These are phyloP conservation scores for Hydrotaea cyrtoneurina DNA, from an alignment of 2,888 invertebrate genomes.

Conservation along the genomic window DNA sequence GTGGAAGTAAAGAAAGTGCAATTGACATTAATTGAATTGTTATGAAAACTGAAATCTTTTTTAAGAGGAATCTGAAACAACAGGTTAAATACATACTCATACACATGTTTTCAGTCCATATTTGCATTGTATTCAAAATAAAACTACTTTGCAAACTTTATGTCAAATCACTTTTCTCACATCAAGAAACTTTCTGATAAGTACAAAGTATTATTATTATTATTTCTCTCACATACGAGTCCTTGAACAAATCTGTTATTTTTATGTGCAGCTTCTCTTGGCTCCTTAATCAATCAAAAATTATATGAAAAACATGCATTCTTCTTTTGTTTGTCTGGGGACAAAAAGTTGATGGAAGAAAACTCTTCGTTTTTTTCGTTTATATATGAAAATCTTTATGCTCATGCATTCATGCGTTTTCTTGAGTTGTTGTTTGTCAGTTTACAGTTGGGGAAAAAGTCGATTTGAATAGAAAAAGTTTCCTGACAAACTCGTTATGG, in stretches of 20 bases:
- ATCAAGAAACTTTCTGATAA: neutral
- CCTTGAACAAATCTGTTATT: constrained; percentile 7
- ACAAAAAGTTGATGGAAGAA: neutral
- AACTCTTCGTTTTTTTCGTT: neutral
- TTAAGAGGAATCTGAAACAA: neutral
- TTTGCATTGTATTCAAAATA: neutral
- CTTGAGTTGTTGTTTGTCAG: constrained; percentile 43
- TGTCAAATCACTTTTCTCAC: neutral
- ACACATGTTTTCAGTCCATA: neutral
- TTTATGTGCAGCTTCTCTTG: neutral
- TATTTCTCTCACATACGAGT: neutral
- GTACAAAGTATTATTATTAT: neutral
- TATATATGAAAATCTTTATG: neutral
- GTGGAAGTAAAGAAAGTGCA: constrained; percentile 52
- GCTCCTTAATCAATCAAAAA: constrained; percentile 9
- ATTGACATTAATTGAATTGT: constrained; percentile 64
- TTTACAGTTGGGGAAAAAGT: neutral
- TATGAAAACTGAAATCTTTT: neutral
- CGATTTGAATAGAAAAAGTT: constrained; percentile 54
- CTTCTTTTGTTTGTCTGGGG: neutral
- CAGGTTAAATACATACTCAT: neutral
- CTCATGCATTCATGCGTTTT: neutral
- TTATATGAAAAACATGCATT: neutral
- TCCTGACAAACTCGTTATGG: constrained; percentile 25
- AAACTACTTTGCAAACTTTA: neutral